Evolutionary conservation across 2,113 vertebrate species (phyloP).

Genomic region (Motacilla alba): DNA sequence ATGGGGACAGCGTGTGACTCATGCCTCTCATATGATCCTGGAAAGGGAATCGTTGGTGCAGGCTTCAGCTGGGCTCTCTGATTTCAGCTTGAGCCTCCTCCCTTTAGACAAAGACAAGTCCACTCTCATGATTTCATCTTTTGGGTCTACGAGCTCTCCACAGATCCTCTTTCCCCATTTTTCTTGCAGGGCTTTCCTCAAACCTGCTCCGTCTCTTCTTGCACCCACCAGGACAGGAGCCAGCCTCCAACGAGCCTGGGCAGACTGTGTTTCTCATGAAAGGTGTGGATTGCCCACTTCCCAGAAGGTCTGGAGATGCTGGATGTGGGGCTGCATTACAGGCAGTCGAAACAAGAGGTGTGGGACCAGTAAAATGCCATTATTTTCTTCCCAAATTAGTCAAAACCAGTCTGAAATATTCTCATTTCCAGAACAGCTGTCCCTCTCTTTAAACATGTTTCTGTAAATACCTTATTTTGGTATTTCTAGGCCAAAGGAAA

Average conservation of each 20-base stretch:
- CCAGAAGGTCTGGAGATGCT: not conserved
- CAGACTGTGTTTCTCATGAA: not conserved
- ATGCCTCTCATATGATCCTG: not conserved
- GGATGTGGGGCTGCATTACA: not conserved
- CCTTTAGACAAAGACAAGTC: not conserved
- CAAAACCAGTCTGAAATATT: not conserved
- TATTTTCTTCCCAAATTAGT: not conserved
- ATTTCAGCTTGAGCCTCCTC: not conserved
- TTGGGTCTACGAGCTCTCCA: not conserved
- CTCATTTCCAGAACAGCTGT: not conserved
- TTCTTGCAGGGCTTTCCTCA: not conserved
- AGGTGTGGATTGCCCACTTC: not conserved
- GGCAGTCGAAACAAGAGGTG: not conserved
- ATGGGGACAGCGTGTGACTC: not conserved
- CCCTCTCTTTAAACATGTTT: not conserved
- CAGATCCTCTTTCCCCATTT: not conserved
- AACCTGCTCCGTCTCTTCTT: not conserved
- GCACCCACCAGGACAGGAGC: not conserved
- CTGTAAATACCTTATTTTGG: not conserved
- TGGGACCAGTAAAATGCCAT: not conserved
- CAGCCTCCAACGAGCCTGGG: not conserved
- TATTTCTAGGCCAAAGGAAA: constrained; percentile 33
- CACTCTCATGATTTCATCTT: not conserved
- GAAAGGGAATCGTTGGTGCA: not conserved
- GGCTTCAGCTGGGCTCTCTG: not conserved